Evolutionary conservation across 2,113 vertebrate species (phyloP), one percentile per base, ranked within the genome.

Genomic region (Castor canadensis): DNA sequence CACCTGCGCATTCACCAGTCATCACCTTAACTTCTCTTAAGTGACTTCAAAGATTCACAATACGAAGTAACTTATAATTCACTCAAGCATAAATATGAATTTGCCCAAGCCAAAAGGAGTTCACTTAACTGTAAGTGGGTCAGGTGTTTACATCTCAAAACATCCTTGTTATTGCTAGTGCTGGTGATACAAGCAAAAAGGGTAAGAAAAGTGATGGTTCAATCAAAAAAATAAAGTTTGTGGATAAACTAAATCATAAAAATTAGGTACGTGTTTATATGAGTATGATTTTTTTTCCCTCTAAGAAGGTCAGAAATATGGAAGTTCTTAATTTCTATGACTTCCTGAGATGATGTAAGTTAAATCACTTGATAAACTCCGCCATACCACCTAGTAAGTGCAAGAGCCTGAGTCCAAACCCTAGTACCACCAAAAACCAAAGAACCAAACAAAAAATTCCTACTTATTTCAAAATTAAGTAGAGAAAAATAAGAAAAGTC

Each of bases 391-490:
- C 26, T 45, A 32, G 84, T 1, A 90, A 49, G 15, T 26, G 13
- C 28, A 26, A 60, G 58, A 26, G 22, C 24, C 24, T 28, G 24
- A 60, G 58, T 60, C 28, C 58, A 60, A 60, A 60, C 24, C 28
- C 58, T 12, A 60, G 24, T 60, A 60, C 58, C 58, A 60, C 58
- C 58, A 60, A 60, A 60, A 60, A 19, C 54, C 12, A 56, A 16
- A 12, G 19, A 56, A 56, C 54, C 12, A 56, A 56, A 56, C 54
- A 60, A 26, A 26, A 26, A 60, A 60, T 8, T 60, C 7, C n/a
- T 1, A 81, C 1, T 49, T 94, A n/a, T 96, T 80, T 40, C 60
- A 83, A 90, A 93, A 75, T 76, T 88, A 90, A 92, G 71, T 66
- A 54, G 62, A 82, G 28, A n/a, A 91, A 77, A 91, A 15, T 40